Conservation (phyloP, 2,113 vertebrate species). For the Tympanuchus pallidicinctus region DNA sequence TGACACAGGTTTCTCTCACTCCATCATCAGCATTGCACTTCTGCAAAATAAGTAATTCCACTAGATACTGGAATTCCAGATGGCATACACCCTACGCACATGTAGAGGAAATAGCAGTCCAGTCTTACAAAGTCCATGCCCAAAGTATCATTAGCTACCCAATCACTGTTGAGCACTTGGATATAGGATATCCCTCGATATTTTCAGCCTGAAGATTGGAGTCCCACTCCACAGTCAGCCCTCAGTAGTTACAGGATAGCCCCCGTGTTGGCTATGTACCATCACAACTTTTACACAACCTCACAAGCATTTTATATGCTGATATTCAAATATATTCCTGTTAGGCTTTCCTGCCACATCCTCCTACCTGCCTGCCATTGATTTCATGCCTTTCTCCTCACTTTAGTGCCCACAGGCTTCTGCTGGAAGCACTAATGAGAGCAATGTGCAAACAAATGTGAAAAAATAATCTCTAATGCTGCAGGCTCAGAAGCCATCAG, state of each 20-base stretch:
- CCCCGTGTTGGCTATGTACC: background rate
- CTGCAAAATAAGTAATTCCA: background rate
- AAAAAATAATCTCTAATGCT: conserved; percentile 68
- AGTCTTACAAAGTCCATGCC: background rate
- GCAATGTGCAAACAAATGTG: conserved; percentile 63
- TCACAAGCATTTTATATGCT: background rate
- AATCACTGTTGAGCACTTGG: background rate
- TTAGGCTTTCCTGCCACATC: conserved; percentile 38
- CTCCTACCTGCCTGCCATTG: conserved; percentile 25
- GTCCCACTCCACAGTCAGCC: background rate
- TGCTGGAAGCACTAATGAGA: conserved; percentile 50
- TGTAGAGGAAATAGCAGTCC: background rate
- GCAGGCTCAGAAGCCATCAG: conserved; percentile 28
- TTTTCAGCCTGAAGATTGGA: background rate
- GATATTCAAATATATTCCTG: conserved; percentile 12
- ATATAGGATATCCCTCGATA: background rate
- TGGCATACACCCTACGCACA: background rate
- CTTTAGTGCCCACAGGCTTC: conserved; percentile 34
- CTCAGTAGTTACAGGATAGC: background rate
- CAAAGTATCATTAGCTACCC: background rate
- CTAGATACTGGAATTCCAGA: background rate
- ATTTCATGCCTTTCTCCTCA: background rate
- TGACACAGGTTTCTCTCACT: background rate
- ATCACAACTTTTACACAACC: background rate
- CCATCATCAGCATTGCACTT: background rate